Conservation (phyloP, 1,140 invertebrate species). For the Antheraea mylitta region DNA sequence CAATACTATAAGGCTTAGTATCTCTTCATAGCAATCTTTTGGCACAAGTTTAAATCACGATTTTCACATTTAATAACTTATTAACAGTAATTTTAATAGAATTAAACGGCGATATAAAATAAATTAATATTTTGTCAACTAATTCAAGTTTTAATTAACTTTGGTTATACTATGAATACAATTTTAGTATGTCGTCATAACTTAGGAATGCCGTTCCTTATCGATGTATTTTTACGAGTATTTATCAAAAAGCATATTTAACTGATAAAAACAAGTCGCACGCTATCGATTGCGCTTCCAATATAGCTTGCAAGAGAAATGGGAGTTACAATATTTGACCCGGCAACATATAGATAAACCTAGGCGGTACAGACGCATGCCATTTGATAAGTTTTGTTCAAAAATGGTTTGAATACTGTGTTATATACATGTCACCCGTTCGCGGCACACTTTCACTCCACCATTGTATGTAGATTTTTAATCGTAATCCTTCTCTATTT, state of each 20-base stretch:
- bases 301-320: neutral
- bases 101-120: neutral
- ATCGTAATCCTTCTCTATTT: conserved; percentile 20
- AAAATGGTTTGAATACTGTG: conserved; percentile 21
- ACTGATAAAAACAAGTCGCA: conserved; percentile 19
- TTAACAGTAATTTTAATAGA: neutral
- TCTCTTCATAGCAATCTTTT: neutral
- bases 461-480: conserved; percentile 47
- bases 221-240: conserved; percentile 13
- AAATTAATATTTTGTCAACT: no score
- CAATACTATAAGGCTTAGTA: no score
- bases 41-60: neutral
- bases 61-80: neutral
- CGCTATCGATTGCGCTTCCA: neutral
- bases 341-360: neutral
- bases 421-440: conserved; percentile 17
- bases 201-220: neutral
- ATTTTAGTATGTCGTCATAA: conserved; percentile 1
- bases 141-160: no score
- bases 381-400: conserved; percentile 13
- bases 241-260: conserved; percentile 24
- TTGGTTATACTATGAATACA: neutral
- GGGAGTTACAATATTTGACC: conserved; percentile 14
- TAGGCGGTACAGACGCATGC: neutral
- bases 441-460: conserved; percentile 6